Conservation (phyloP, 1,140 invertebrate genomes). For the Bombus pyrosoma region DNA sequence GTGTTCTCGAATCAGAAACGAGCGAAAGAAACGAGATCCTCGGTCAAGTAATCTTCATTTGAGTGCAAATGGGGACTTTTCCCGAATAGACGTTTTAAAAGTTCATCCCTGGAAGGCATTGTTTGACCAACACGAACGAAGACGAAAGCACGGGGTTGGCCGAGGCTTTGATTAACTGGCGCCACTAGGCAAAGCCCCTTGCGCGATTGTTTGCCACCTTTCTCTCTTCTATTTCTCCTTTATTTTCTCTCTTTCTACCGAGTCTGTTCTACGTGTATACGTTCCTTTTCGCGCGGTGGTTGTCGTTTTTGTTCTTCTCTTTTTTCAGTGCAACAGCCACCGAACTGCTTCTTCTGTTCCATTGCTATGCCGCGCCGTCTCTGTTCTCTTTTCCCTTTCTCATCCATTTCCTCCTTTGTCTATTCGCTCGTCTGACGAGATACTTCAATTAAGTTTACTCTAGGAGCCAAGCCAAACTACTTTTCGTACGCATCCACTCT, state of each 20-base stretch:
- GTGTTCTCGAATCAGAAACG: not conserved
- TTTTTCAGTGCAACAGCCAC: not conserved
- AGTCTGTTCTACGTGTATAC: not conserved
- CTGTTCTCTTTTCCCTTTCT: no score
- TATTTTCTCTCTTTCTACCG: not conserved
- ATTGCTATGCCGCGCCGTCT: no score
- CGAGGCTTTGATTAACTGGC: constrained; percentile 67
- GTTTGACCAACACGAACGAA: constrained; percentile 56
- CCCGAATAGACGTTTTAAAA: constrained; percentile 71
- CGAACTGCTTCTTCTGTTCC: no score
- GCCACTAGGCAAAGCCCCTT: constrained; percentile 50
- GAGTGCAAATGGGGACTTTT: constrained; percentile 72
- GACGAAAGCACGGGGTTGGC: not conserved
- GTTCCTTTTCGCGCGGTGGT: not conserved
- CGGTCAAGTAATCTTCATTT: constrained; percentile 65
- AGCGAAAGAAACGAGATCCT: not conserved
- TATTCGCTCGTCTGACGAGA: no score
- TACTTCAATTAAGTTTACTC: no score
- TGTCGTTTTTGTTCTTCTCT: not conserved
- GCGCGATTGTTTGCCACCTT: constrained; percentile 52
- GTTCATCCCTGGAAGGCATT: constrained; percentile 65
- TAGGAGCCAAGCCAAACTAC: no score
- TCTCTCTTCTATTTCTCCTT: constrained; percentile 8
- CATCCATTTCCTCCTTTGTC: no score
- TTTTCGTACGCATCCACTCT: no score